Base-by-base conservation (phyloP, 2,888 invertebrate genomes). In the Nebria brevicollis region DNA sequence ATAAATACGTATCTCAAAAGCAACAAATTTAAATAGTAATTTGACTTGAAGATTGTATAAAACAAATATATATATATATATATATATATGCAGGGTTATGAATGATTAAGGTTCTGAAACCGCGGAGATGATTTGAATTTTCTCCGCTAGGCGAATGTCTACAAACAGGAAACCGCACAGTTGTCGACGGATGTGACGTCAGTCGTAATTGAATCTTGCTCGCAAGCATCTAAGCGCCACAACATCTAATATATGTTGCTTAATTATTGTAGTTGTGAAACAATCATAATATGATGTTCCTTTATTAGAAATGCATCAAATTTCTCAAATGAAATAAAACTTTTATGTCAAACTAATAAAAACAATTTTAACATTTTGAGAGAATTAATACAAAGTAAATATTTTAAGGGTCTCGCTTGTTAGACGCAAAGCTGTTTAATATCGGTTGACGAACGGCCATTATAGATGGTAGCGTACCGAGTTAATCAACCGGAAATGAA, bases 401-500 rank as follows among this genome's bases (percentile, higher is more conserved):
- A 25, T n/a, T 70, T 26, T 20, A 34, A 20, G 26, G 20, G n/a
- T 70, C 34, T 70, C 3, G 1, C 66, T 13, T 13, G 66, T 25
- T 65, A 13, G 66, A 7, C 25, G 66, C 7, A 66, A 13, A 20
- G 15, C 66, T 66, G 66, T 25, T 70, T 70, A 70, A 70, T 70
- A 26, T 70, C 25, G 34, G 34, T 70, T 54, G 54, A 66, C 66
- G 15, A 66, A 66, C n/a, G 8, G 15, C 54, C 8, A 54, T 54
- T 54, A 54, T 54, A 25, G 66, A 13, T 25, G 66, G 26, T 4
- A 20, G 70, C 25, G 26, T 54, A 70, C 11, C 11, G 26, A 70
- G 70, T 34, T 70, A 70, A 70, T 70, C 70, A 70, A 34, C 25
- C 70, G 70, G 34, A 70, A 25, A 70, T 70, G 25, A 70, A 70